Evolutionary conservation across 2,888 invertebrate genomes (phyloP).

Genomic region (Drosophila demipolita): DNA sequence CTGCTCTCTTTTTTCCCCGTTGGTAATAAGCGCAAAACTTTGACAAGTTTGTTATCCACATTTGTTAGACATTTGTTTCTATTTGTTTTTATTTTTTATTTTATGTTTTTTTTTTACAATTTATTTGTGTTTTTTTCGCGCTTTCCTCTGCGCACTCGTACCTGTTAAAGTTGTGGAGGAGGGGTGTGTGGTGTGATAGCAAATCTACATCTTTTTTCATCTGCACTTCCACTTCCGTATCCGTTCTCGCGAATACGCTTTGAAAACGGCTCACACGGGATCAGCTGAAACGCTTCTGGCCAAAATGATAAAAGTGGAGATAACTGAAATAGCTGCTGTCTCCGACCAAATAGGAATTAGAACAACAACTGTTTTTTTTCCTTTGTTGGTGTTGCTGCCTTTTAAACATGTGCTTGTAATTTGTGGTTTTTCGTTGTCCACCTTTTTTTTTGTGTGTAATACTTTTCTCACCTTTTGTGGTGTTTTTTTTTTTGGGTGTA

Average conservation of each 20-base stretch:
- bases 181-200: conserved; percentile 51
- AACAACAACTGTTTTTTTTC: conserved; percentile 37
- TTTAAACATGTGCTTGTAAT: conserved; percentile 68
- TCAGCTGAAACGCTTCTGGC: conserved; percentile 18
- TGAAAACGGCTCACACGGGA: conserved; percentile 65
- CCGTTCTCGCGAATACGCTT: conserved; percentile 34
- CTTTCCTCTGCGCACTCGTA: conserved; percentile 64
- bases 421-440: conserved; percentile 61
- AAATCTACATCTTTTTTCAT: not conserved
- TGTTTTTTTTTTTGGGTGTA: conserved; percentile 18
- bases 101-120: conserved; percentile 20
- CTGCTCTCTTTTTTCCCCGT: conserved; percentile 26
- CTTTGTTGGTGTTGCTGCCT: not conserved
- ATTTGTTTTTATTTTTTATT: conserved; percentile 13
- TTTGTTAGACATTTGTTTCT: conserved; percentile 61
- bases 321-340: conserved; percentile 30
- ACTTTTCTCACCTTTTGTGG: conserved; percentile 73
- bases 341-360: conserved; percentile 37
- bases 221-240: conserved; percentile 1
- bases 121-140: conserved; percentile 21
- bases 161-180: conserved; percentile 49
- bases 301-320: conserved; percentile 65
- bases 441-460: conserved; percentile 46
- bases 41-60: conserved; percentile 83
- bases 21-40: conserved; percentile 79